Conservation (phyloP, 2,888 invertebrate genomes). For the Drosophila paracracens region DNA sequence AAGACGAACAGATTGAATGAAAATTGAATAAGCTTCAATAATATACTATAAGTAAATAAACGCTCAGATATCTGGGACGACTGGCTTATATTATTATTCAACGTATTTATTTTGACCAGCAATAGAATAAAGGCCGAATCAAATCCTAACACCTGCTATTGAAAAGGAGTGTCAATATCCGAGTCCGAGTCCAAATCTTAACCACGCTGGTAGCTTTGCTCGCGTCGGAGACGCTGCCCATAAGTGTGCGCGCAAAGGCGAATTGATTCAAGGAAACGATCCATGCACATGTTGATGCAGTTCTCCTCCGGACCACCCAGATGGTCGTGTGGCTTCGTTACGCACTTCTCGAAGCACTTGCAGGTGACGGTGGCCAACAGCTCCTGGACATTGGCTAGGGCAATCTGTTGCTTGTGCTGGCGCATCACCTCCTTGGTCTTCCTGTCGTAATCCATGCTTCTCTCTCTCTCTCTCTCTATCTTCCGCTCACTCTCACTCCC, state of each 20-base stretch:
- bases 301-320: conserved; percentile 30
- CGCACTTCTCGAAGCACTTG: conserved; percentile 61
- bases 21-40: not conserved
- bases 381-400: conserved; percentile 95
- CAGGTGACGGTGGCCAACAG: conserved; percentile 87
- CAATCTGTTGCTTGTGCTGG: conserved; percentile 96
- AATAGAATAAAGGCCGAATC: not conserved
- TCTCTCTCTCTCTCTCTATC: not conserved
- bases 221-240: conserved; percentile 92
- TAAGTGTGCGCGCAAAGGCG: conserved; percentile 96
- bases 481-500: not conserved
- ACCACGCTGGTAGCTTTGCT: conserved; percentile 81
- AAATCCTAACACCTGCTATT: not conserved
- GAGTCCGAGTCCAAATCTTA: not conserved
- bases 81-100: not conserved
- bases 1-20: not conserved
- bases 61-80: not conserved
- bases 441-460: not conserved
- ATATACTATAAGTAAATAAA: not conserved
- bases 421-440: conserved; percentile 88
- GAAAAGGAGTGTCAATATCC: not conserved
- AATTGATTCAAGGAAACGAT: conserved; percentile 98
- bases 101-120: not conserved
- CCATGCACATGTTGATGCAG: conserved; percentile 98
- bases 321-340: conserved; percentile 27